Base-by-base conservation (phyloP, 2,888 invertebrate species). In the Uropetala carovei region DNA sequence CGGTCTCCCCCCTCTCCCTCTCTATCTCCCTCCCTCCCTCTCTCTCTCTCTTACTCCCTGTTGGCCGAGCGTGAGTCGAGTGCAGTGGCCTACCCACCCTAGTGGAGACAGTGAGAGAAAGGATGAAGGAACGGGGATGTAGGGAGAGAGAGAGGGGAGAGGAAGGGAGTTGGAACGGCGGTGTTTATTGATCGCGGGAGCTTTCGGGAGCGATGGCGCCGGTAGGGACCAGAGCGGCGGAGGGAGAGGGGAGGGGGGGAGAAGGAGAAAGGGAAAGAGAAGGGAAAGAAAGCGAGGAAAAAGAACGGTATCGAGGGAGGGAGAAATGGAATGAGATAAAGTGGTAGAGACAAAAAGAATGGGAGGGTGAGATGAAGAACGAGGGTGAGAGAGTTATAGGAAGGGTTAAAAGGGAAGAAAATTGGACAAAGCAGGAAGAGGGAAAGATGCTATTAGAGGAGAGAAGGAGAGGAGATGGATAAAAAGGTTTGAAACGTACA, bases 171-270 rank as follows among this genome's bases (percentile, higher is more conserved):
- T 0, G 59, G 60, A 11, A 68, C 86, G 86, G 57, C 86, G 86
- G 86, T 60, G 86, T 59, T 86, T 86, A 86, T 86, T 86, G 86
- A 86, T 86, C 86, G 86, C 27, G 60, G 60, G 86, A 18, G 86
- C 27, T 27, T 16, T 59, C 60, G 86, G 86, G 60, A 30, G 60
- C 60, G 86, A 30, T 60, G 86, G 86, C 86, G 86, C 86, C 86
- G 86, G 10, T 18, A 27, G 86, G 86, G 60, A 60, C 68, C 68
- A 68, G 22, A 11, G 68, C 60, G 58, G 58, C 58, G 59, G 30
- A 58, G 60, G 30, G 60, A 60, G 22, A n/a, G 68, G 18, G 22
- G 16, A 27, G 58, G n/a, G 11, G 85, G 60, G 22, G 1, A 58
- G 30, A 30, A 60, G 60, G 30, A 60, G 2, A 2, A 13, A 8